A percentile compares a stretch with the other conserved stretches of the same genome.
phyloP scores from a whole-genome alignment of 53 echinoderm and acorn worm species.

The Antedon mediterranea region DNA sequence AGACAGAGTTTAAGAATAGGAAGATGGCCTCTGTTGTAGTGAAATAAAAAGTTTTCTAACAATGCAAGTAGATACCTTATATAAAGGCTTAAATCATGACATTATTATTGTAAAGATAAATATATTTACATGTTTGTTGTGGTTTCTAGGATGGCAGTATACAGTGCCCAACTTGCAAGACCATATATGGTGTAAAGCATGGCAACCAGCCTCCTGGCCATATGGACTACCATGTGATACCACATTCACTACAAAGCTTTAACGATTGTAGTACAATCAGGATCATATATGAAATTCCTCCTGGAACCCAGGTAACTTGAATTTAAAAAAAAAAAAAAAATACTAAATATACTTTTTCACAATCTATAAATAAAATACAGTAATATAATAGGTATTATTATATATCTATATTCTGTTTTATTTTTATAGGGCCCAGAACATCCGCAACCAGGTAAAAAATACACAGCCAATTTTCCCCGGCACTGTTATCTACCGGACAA shows the following conservation, averaged over 20 bases:
- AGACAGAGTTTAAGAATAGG: no score
- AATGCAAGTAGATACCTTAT: no score
- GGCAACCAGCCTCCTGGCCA: slow-evolving; percentile 76
- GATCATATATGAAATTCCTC: slow-evolving; percentile 86
- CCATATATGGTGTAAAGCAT: slow-evolving; percentile 87
- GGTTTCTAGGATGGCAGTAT: slow-evolving; percentile 77
- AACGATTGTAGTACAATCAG: slow-evolving; percentile 51
- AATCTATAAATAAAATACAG: no score
- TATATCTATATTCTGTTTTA: slow-evolving; percentile 3
- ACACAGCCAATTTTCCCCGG: slow-evolving; percentile 77
- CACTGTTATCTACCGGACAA: slow-evolving; percentile 89
- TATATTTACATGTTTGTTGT: background rate
- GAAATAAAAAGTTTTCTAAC: no score
- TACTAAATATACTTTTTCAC: no score
- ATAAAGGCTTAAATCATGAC: no score
- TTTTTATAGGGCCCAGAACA: slow-evolving; percentile 62
- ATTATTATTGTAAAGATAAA: background rate
- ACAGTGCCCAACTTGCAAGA: slow-evolving; percentile 96
- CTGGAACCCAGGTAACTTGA: slow-evolving; percentile 90
- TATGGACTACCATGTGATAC: slow-evolving; percentile 90
- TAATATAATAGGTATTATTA: background rate
- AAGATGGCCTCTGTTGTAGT: no score
- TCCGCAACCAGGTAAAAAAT: slow-evolving; percentile 77
- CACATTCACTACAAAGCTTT: slow-evolving; percentile 64
- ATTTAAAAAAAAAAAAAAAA: no score